phyloP scores from a whole-genome alignment of 2,797 vertebrate genomes.

The Hozukius guyotensis region DNA sequence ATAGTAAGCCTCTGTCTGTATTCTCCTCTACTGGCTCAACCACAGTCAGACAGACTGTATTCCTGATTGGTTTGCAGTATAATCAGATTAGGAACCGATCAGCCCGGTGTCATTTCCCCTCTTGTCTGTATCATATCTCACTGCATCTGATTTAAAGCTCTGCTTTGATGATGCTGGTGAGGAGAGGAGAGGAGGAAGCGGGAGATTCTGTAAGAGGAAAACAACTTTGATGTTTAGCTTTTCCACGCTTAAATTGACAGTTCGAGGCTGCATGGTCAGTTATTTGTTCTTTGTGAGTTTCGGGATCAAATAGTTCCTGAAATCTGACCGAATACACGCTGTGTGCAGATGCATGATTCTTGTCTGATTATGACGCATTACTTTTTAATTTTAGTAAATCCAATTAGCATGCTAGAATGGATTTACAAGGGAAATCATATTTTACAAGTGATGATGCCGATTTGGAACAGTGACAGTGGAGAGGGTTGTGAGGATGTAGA shows the following conservation, averaged over 20 bases:
- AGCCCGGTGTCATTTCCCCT: constrained; percentile 63
- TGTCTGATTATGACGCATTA: background rate
- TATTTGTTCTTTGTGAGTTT: background rate
- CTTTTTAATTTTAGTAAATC: constrained; percentile 37
- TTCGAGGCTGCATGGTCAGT: background rate
- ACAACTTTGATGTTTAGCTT: background rate
- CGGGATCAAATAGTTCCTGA: background rate
- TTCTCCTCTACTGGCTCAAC: background rate
- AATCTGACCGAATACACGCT: background rate
- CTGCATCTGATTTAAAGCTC: constrained; percentile 56
- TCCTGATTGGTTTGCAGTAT: constrained; percentile 27
- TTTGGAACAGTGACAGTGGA: background rate
- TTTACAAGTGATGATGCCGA: no score
- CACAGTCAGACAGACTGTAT: constrained; percentile 19
- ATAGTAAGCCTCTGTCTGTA: background rate
- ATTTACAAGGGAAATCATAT: constrained; percentile 1
- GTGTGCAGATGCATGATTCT: constrained; percentile 4
- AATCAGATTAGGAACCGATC: constrained; percentile 63
- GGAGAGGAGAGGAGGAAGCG: background rate
- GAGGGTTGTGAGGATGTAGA: background rate
- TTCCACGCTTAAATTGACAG: background rate
- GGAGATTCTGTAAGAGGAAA: background rate
- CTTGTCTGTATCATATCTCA: constrained; percentile 37
- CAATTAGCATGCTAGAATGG: background rate
- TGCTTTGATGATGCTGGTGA: constrained; percentile 12